Base-by-base conservation (phyloP, 1,140 invertebrate genomes). In the Aleiodes sp. region DNA sequence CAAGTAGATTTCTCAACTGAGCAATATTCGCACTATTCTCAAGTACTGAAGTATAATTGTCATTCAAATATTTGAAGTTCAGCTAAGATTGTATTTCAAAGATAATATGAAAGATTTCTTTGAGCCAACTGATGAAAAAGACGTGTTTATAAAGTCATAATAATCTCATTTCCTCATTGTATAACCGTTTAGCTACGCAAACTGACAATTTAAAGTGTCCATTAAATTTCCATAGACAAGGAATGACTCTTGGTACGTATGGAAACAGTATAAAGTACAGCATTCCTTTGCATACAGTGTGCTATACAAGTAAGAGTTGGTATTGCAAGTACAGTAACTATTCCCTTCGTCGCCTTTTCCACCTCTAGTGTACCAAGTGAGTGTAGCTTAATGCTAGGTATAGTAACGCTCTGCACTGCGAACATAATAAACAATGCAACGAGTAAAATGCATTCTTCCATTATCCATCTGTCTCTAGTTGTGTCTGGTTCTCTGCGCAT, bases 401-500 rank as follows among this genome's bases (percentile, higher is more conserved):
- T 16, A n/a, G n/a, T n/a, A 65, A 62, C 35, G 31, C 65, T 59
- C 67, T 41, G 43, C 64, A 68, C n/a, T 68, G 63, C 65, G 66
- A 65, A 70, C 63, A 72, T 70, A 70, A 72, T 72, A 72, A 72
- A 72, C 71, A 72, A 72, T 72, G 71, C 68, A 64, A 65, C 37
- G 35, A 60, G 67, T 29, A 70, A 65, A 63, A 62, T 60, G 46
- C 68, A 72, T 70, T 72, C 71, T 72, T 72, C 71, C 67, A 72
- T 72, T 72, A 72, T 72, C 64, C 59, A 59, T 72, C 68, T 64
- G 65, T 72, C 70, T 56, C 19, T 24, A 19, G 46, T 24, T 56
- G 70, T 72, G 66, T 72, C 70, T 61, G 56, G 60, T 57, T 67
- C 37, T 71, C n/a, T 35, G 65, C 65, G 19, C 26, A 37, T 65